These are phyloP conservation scores for Pseudomugil gertrudae DNA, from an alignment of 2,797 vertebrate genomes.

Conservation along the genomic window DNA sequence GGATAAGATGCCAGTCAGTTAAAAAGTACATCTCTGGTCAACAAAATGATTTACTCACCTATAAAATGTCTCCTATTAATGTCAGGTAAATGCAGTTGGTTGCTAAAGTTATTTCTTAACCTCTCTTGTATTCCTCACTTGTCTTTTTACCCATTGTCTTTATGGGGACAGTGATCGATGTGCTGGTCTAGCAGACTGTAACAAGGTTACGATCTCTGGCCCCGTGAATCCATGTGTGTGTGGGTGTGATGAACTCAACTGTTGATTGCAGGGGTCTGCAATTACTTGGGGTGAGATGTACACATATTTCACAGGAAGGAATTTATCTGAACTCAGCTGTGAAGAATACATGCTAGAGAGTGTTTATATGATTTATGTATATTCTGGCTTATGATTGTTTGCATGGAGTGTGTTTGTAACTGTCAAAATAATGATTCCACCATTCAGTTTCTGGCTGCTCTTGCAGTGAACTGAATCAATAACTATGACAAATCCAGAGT, in stretches of 20 bases:
- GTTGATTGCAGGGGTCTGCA: slow-evolving; percentile 30
- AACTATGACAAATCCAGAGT: slow-evolving; percentile 60
- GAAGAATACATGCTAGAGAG: slow-evolving; percentile 26
- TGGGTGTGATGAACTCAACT: slow-evolving; percentile 46
- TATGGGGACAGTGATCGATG: slow-evolving; percentile 70
- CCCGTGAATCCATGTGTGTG: slow-evolving; percentile 32
- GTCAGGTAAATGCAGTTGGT: slow-evolving; percentile 21
- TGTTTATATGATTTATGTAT: slow-evolving; percentile 20
- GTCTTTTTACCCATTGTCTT: slow-evolving; percentile 56
- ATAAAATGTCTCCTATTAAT: slow-evolving; percentile 11
- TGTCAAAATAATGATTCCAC: slow-evolving; percentile 70
- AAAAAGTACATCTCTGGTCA: background rate
- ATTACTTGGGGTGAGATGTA: slow-evolving; percentile 26
- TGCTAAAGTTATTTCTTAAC: slow-evolving; percentile 33
- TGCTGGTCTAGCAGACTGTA: slow-evolving; percentile 64
- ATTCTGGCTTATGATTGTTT: slow-evolving; percentile 23
- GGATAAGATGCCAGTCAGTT: background rate
- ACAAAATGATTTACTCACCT: background rate
- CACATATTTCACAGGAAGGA: slow-evolving; percentile 23
- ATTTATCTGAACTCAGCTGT: slow-evolving; percentile 34
- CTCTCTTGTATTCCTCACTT: slow-evolving; percentile 11
- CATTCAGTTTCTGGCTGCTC: slow-evolving; percentile 60
- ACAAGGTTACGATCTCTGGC: slow-evolving; percentile 67
- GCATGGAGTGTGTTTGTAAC: slow-evolving; percentile 52
- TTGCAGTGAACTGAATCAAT: slow-evolving; percentile 62